Evolutionary conservation across 1,140 invertebrate species (phyloP).

Genomic region (Palaemon carinicauda): DNA sequence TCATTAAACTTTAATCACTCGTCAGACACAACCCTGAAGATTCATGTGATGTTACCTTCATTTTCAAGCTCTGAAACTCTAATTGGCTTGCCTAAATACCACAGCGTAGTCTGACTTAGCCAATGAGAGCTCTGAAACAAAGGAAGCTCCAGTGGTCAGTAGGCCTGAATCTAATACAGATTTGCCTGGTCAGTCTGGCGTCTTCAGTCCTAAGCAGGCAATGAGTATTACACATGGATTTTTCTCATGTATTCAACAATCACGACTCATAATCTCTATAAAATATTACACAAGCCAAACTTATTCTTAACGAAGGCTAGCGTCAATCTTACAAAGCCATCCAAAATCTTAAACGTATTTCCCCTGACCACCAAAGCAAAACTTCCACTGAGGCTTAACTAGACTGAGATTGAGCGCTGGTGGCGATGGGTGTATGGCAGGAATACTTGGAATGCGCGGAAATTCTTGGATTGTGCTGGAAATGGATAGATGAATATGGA

Average conservation of each 20-base stretch:
- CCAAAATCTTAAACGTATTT: not conserved
- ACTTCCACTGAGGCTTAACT: not conserved
- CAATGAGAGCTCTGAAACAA: not conserved
- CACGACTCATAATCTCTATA: not conserved
- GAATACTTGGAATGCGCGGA: too few species aligned
- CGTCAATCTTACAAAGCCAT: not conserved
- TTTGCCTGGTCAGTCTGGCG: not conserved
- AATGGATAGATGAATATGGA: too few species aligned
- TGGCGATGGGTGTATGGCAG: too few species aligned
- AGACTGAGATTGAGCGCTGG: too few species aligned
- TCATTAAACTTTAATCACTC: not conserved
- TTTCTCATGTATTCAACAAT: not conserved
- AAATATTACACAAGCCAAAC: conserved; percentile 46
- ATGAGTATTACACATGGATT: not conserved
- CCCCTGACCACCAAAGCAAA: not conserved
- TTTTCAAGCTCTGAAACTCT: not conserved
- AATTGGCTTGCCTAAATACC: not conserved
- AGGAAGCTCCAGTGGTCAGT: not conserved
- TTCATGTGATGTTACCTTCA: not conserved
- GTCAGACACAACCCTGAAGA: not conserved
- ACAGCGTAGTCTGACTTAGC: not conserved
- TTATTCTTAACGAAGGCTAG: conserved; percentile 3
- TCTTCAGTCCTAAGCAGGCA: not conserved
- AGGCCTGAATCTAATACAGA: not conserved
- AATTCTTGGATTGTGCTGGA: too few species aligned